Conservation (phyloP, 2,888 invertebrate genomes). For the Sarcophaga caerulescens region DNA sequence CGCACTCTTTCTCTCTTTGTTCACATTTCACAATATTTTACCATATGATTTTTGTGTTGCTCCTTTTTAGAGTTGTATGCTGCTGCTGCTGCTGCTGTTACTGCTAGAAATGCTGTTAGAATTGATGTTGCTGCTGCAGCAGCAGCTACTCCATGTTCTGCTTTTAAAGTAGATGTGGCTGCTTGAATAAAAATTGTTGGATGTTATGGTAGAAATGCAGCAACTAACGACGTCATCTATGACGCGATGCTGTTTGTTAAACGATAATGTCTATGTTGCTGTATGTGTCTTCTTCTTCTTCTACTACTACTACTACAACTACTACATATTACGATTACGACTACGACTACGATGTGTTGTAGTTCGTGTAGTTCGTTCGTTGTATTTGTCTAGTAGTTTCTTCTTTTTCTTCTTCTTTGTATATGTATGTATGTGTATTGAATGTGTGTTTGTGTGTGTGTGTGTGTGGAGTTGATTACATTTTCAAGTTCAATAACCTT, state of each 20-base stretch:
- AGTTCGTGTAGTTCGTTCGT: slow-evolving; percentile 9
- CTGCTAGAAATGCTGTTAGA: slow-evolving; percentile 32
- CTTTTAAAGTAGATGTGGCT: slow-evolving; percentile 27
- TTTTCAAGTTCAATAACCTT: slow-evolving; percentile 68
- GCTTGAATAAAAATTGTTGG: background rate
- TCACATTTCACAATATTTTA: slow-evolving; percentile 58
- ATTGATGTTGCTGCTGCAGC: background rate
- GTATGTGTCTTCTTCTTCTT: slow-evolving; percentile 16
- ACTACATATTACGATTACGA: too few relatives aligned
- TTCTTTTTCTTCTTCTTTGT: slow-evolving; percentile 29
- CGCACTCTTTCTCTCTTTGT: background rate
- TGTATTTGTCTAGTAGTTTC: slow-evolving; percentile 37
- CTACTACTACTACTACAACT: too few relatives aligned
- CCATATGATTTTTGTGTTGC: slow-evolving; percentile 64
- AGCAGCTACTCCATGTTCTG: background rate
- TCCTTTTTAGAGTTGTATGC: slow-evolving; percentile 47
- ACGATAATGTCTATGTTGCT: slow-evolving; percentile 21
- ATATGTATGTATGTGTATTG: slow-evolving; percentile 5
- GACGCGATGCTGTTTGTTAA: slow-evolving; percentile 23
- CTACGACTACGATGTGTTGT: background rate
- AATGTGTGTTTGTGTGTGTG: background rate
- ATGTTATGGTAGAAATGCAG: slow-evolving; percentile 49
- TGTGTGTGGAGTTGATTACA: slow-evolving; percentile 46
- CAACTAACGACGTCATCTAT: slow-evolving; percentile 12
- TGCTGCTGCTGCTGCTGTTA: slow-evolving; percentile 28